Conservation (phyloP, 2,797 vertebrate species). For the Sebastes hubbsi region DNA sequence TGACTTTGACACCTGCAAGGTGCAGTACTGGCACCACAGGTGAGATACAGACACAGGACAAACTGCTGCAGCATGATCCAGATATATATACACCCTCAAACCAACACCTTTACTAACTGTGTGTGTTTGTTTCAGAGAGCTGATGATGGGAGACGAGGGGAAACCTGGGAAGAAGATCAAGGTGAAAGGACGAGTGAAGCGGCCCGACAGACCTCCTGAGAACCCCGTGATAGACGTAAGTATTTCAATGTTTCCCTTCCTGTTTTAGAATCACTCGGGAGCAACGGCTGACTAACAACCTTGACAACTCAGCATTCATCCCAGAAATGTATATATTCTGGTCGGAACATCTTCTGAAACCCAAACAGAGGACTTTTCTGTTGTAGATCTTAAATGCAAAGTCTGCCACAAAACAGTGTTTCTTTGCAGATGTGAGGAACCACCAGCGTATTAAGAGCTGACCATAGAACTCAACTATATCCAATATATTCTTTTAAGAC, state of each 20-base stretch:
- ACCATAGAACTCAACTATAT: too few relatives aligned
- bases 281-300: too few relatives aligned
- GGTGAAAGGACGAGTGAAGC: conserved; percentile 89
- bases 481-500: too few relatives aligned
- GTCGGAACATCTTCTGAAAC: neutral
- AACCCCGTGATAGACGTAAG: conserved; percentile 94
- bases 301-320: too few relatives aligned
- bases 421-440: too few relatives aligned
- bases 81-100: neutral
- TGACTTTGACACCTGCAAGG: conserved; percentile 92
- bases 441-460: too few relatives aligned
- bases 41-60: conserved; percentile 38
- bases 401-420: too few relatives aligned
- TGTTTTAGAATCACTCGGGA: neutral
- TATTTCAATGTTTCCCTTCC: neutral
- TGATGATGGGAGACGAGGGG: conserved; percentile 97
- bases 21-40: conserved; percentile 98
- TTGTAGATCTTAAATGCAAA: neutral
- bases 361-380: neutral
- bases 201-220: conserved; percentile 92
- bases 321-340: neutral
- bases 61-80: too few relatives aligned
- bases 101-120: neutral
- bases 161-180: conserved; percentile 93
- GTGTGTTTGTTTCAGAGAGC: conserved; percentile 80